Evolutionary conservation across 2,888 invertebrate genomes (phyloP).

Genomic region (Lepidocyrtinus sp.): DNA sequence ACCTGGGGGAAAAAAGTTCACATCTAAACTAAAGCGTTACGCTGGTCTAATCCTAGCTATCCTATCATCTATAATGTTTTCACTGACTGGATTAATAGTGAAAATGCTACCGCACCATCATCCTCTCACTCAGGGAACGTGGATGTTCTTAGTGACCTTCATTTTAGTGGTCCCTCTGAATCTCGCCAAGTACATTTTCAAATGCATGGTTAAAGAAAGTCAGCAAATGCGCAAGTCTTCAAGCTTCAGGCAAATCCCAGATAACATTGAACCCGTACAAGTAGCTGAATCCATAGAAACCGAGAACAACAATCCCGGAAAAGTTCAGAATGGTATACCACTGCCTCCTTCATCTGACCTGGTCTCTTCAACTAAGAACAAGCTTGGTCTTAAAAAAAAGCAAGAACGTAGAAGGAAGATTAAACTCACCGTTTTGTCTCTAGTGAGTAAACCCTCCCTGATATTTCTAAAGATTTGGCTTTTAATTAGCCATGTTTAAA

Average conservation of each 20-base stretch:
- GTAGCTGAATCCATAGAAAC: background rate
- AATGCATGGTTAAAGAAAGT: background rate
- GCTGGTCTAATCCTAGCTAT: slow-evolving; percentile 50
- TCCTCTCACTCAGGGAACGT: slow-evolving; percentile 45
- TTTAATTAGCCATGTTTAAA: too few relatives aligned
- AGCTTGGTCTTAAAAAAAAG: background rate
- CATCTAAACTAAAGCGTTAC: slow-evolving; percentile 36
- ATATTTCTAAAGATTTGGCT: too few relatives aligned
- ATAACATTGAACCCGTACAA: slow-evolving; percentile 28
- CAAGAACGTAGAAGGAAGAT: slow-evolving; percentile 23
- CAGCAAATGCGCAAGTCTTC: background rate
- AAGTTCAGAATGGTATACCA: slow-evolving; percentile 21
- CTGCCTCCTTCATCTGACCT: background rate
- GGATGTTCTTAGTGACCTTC: slow-evolving; percentile 46
- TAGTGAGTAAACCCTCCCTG: too few relatives aligned
- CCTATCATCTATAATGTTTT: slow-evolving; percentile 59
- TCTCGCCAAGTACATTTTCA: slow-evolving; percentile 29
- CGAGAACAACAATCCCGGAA: slow-evolving; percentile 1
- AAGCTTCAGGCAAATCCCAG: slow-evolving; percentile 20
- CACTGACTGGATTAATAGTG: slow-evolving; percentile 57
- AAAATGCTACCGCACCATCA: slow-evolving; percentile 46
- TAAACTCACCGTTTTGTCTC: slow-evolving; percentile 30
- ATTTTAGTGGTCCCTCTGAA: slow-evolving; percentile 39
- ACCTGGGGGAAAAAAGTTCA: slow-evolving; percentile 7
- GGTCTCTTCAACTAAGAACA: background rate